phyloP scores from a whole-genome alignment of 2,113 vertebrate species.

The Larimichthys polyactis region DNA sequence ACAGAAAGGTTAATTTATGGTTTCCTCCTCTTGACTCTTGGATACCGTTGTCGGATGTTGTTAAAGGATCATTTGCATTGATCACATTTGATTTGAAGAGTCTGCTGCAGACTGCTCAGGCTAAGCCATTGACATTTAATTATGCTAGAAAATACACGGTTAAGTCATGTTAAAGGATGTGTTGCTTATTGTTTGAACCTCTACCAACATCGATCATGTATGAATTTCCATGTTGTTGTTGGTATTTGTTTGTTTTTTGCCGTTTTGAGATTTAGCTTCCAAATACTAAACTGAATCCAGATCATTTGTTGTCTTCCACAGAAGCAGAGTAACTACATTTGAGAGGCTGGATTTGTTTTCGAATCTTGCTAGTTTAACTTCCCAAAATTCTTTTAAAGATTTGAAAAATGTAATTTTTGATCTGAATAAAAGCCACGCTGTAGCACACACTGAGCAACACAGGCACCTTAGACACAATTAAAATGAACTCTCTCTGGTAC shows the following conservation, averaged over 20 bases:
- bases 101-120: not conserved
- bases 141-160: not conserved
- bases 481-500: constrained; percentile 48
- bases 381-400: not conserved
- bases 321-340: not conserved
- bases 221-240: not conserved
- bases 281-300: not conserved
- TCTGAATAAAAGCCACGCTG: constrained; percentile 31
- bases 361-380: not conserved
- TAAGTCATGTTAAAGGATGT: not conserved
- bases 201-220: not conserved
- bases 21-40: constrained; percentile 27
- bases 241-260: not conserved
- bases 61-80: constrained; percentile 48
- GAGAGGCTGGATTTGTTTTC: not conserved
- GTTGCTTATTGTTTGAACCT: not conserved
- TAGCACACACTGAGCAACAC: constrained; percentile 18
- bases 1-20: constrained; percentile 44
- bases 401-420: constrained; percentile 38
- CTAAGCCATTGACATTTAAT: not conserved
- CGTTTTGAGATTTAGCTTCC: not conserved
- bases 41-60: constrained; percentile 33
- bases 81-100: constrained; percentile 36
- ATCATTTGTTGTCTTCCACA: not conserved
- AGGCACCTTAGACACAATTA: constrained; percentile 18